phyloP scores from a whole-genome alignment of 2,113 vertebrate species.

The Cynopterus brachyotis region DNA sequence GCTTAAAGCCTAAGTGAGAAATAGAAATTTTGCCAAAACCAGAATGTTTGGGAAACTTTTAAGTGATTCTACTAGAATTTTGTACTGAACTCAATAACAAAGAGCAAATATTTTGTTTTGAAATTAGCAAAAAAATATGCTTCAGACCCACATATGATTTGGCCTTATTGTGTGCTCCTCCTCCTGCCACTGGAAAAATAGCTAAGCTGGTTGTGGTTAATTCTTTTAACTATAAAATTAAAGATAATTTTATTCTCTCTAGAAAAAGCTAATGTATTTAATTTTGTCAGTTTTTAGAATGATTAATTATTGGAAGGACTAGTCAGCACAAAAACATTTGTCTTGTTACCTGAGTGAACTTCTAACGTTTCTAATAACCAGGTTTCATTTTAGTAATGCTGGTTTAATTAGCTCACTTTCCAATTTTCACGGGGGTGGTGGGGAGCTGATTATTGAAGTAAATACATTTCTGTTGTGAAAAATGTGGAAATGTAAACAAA shows the following conservation, averaged over 20 bases:
- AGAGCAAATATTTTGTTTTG: constrained; percentile 20
- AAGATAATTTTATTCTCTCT: constrained; percentile 25
- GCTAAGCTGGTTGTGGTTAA: background rate
- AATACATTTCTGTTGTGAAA: background rate
- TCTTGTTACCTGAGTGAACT: constrained; percentile 14
- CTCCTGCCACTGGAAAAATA: background rate
- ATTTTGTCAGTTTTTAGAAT: constrained; percentile 46
- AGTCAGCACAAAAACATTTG: background rate
- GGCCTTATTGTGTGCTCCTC: background rate
- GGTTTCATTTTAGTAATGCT: constrained; percentile 27
- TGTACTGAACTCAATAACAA: constrained; percentile 19
- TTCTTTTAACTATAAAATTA: constrained; percentile 41
- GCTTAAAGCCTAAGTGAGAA: constrained; percentile 37
- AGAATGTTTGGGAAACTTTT: constrained; percentile 32
- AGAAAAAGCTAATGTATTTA: constrained; percentile 9
- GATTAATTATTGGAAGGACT: background rate
- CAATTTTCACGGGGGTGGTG: background rate
- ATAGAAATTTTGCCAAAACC: constrained; percentile 34
- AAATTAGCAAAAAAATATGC: background rate
- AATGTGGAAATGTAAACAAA: constrained; percentile 46
- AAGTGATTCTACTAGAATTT: constrained; percentile 26
- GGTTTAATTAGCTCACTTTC: constrained; percentile 43
- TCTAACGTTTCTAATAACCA: background rate
- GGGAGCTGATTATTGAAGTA: constrained; percentile 15
- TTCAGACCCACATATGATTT: background rate